Conservation (phyloP, 2,888 invertebrate species). For the Tanytarsus gracilentus region DNA sequence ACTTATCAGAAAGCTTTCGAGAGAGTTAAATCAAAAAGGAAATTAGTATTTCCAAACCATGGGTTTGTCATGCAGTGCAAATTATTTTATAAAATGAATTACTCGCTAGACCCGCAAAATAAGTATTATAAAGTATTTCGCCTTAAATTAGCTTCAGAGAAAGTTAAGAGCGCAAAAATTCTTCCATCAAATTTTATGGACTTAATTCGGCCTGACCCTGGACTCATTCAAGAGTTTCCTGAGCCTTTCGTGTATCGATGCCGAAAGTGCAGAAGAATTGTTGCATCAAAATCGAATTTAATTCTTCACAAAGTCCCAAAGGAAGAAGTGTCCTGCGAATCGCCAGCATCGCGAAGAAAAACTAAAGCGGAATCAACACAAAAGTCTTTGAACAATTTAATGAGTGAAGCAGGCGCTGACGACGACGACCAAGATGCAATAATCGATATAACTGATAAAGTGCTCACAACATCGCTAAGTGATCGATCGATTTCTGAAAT, state of each 20-base stretch:
- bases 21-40: slow-evolving; percentile 59
- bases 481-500: slow-evolving; percentile 30
- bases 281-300: slow-evolving; percentile 73
- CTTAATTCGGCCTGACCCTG: slow-evolving; percentile 72
- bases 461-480: slow-evolving; percentile 35
- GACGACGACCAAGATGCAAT: background rate
- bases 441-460: slow-evolving; percentile 37
- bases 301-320: slow-evolving; percentile 54
- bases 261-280: slow-evolving; percentile 66
- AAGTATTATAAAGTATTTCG: slow-evolving; percentile 57
- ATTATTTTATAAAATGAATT: slow-evolving; percentile 71
- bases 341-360: background rate
- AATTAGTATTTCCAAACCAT: slow-evolving; percentile 66
- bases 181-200: slow-evolving; percentile 68
- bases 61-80: slow-evolving; percentile 73
- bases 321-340: background rate
- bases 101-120: slow-evolving; percentile 59
- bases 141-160: slow-evolving; percentile 64
- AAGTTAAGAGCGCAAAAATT: slow-evolving; percentile 74
- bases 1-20: slow-evolving; percentile 63
- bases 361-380: background rate
- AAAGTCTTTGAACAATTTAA: background rate
- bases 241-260: slow-evolving; percentile 80
- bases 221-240: slow-evolving; percentile 61
- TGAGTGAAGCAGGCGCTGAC: background rate